Evolutionary conservation across 2,113 vertebrate genomes (phyloP).

Genomic region (Oreochromis niloticus): DNA sequence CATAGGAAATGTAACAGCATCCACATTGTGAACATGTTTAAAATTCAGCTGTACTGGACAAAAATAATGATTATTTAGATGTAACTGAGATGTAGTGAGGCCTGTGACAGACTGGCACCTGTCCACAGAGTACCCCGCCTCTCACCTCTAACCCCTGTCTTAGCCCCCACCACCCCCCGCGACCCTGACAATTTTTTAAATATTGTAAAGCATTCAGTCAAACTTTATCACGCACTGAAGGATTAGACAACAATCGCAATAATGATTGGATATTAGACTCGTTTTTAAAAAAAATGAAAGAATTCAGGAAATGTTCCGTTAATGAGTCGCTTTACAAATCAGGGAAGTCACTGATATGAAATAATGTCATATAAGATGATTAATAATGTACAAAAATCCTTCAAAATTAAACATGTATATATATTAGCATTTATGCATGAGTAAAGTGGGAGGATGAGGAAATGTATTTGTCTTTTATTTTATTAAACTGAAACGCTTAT

Average conservation of each 20-base stretch:
- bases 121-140: fast-evolving
- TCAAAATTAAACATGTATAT: background rate
- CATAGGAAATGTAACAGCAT: background rate
- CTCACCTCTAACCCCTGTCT: background rate
- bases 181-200: background rate
- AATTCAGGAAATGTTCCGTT: background rate
- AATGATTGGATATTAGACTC: fast-evolving
- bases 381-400: background rate
- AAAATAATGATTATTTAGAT: background rate
- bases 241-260: background rate
- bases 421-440: background rate
- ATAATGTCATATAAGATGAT: background rate
- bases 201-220: background rate
- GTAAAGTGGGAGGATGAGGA: background rate
- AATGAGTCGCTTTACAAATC: background rate
- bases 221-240: background rate
- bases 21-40: background rate
- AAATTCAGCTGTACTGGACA: background rate
- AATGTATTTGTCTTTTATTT: fast-evolving
- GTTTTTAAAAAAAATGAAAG: fast-evolving
- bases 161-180: fast-evolving
- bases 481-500: background rate
- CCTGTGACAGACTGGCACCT: background rate
- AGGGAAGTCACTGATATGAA: background rate
- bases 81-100: background rate